Base-by-base conservation (phyloP, 2,888 invertebrate genomes). In the Drosophila lutescens region DNA sequence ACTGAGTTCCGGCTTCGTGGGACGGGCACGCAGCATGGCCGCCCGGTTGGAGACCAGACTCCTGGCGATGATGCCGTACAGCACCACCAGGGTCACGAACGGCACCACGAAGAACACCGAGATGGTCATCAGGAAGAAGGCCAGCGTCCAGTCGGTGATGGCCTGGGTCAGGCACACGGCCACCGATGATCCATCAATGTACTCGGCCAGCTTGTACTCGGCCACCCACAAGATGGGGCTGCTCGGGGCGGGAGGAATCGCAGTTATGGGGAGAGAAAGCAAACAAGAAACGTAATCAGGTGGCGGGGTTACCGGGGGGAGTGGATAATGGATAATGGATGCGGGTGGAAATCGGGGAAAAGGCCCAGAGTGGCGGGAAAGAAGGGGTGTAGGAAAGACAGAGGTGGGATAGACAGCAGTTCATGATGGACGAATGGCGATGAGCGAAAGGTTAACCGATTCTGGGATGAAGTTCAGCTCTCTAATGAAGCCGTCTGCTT, bases 51-150 rank as follows among this genome's bases (percentile, higher is more conserved):
- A 94, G 91, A 97, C 96, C 76, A 98, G 94, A 90, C 96, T 96
- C 89, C 95, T 95, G 54, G 97, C 96, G 87, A 98, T 97, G 88
- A 96, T 94, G 85, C 95, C 95, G 92, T 98, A 98, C 58, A 98
- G 94, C 53, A 95, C 93, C 76, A 97, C 93, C 49, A 98, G 94
- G 67, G 97, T 94, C 66, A 97, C 91, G 66, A 98, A 93, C 44
- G 98, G 98, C 59, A 97, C 91, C 75, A 96, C 92, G 93, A 97
- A 98, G 92, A 98, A 96, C 74, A 96, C 92, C 66, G 95, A 93
- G 87, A 96, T 96, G 91, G 95, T 94, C 93, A 95, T 93, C 89
- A 97, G 94, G 93, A 96, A 96, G 93, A 96, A 97, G 74, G 95
- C 93, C 78, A 95, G 94, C 70, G 96, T 95, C 95, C 96, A 96